Conservation (phyloP, 2,113 vertebrate species). For the Pangasianodon gigas region DNA sequence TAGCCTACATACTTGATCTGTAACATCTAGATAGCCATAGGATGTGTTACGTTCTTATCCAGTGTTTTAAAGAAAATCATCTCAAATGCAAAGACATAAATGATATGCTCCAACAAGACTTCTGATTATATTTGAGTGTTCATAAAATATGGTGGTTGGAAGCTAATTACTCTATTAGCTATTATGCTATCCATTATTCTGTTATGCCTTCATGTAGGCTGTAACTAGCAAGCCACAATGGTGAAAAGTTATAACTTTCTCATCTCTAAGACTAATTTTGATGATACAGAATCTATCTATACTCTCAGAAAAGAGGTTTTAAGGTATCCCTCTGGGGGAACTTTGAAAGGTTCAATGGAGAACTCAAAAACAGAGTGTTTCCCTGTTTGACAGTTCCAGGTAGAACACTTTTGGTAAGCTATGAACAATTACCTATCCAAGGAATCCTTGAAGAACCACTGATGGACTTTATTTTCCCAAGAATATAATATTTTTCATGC, state of each 20-base stretch:
- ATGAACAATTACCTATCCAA: background rate
- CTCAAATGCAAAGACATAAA: background rate
- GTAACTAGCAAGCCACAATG: background rate
- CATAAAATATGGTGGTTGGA: background rate
- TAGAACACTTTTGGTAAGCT: background rate
- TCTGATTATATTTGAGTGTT: background rate
- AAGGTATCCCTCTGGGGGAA: background rate
- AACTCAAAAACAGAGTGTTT: background rate
- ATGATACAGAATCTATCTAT: background rate
- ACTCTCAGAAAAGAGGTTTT: background rate
- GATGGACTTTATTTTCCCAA: background rate
- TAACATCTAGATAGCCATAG: background rate
- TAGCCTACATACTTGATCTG: background rate
- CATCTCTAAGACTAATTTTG: background rate
- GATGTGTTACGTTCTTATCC: background rate
- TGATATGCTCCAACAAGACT: background rate
- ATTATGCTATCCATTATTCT: background rate
- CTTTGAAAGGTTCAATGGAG: background rate
- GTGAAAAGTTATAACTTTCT: background rate
- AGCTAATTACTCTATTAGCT: background rate
- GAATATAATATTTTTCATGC: background rate
- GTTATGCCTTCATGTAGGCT: background rate
- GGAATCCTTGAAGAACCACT: background rate
- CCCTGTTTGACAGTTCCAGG: background rate
- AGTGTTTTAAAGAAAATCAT: background rate